Percentiles rank a stretch among this genome's conserved stretches.
Evolutionary conservation across 2,113 vertebrate species (phyloP).

Genomic region (Peucedramus taeniatus): DNA sequence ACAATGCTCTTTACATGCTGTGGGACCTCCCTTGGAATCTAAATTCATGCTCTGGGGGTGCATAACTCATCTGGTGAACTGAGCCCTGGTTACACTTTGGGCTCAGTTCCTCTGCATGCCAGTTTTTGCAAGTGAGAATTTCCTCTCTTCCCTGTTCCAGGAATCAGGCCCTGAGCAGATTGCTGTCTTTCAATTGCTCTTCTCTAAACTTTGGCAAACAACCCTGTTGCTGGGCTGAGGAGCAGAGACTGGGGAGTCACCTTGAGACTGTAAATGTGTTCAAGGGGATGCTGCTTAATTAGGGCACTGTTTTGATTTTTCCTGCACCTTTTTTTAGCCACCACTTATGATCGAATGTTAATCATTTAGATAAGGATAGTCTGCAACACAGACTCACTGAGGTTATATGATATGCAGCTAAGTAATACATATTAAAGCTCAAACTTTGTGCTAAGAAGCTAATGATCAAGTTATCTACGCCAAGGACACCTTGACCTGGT

Average conservation of each 20-base stretch:
- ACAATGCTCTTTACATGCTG: background rate
- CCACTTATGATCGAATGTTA: background rate
- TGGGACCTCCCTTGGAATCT: background rate
- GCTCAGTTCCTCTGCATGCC: background rate
- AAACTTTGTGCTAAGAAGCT: background rate
- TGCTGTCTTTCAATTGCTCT: background rate
- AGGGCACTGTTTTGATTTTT: conserved; percentile 5
- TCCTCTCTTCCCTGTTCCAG: background rate
- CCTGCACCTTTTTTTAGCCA: conserved; percentile 4
- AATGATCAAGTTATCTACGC: background rate
- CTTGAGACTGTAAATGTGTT: background rate
- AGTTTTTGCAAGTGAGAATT: background rate
- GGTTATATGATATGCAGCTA: background rate
- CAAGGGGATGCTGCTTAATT: conserved; percentile 8
- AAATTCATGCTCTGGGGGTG: background rate
- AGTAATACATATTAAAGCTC: conserved; percentile 3
- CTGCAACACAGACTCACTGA: background rate
- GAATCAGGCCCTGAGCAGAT: background rate
- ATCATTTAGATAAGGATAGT: conserved; percentile 4
- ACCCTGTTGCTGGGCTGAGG: background rate
- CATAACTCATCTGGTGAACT: background rate
- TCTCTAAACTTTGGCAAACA: background rate
- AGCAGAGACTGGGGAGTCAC: background rate
- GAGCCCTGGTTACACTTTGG: background rate
- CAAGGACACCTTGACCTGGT: background rate